Base-by-base conservation (phyloP, 30 jellyfish, hydroid and myxozoan species). In the Sanderia malayensis region DNA sequence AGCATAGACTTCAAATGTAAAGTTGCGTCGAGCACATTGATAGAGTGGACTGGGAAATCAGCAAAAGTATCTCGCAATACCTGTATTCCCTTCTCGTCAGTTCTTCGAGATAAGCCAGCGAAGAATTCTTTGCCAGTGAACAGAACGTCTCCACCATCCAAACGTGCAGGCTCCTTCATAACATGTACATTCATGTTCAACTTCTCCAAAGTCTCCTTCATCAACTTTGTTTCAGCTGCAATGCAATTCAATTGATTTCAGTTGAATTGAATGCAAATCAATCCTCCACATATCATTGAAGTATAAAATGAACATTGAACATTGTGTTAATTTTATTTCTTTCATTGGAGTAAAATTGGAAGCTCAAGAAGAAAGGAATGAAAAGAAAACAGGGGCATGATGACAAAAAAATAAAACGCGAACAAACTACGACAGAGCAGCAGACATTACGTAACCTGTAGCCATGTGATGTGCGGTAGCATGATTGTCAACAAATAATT, bases 131-230 rank as follows among this genome's bases (percentile, higher is more conserved):
- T 55, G 20, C 98, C 98, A 0, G 98, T 90, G 57, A 90, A 90
- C 49, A 90, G 68, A 4, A 90, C 98, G 44, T 90, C 98, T 21
- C 98, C 98, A 1, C 98, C 98, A 59, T 90, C 98, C 61, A 84
- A 44, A 25, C 62, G 61, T 3, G 96, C 98, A 1, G 98, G 96
- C 24, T 44, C 80, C 57, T 65, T 67, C 96, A 90, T 90, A 27
- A 41, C 78, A 59, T n/a, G 32, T 19, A 70, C 60, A 25, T 76
- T 52, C 10, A 53, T 4, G 33, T 62, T 79, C 23, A 53, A 80
- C 3, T 61, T 73, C 21, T 68, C 74, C 18, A 60, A 77, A 0
- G 93, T 75, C 17, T 64, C 17, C 76, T 52, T 84, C 6, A 84
- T 65, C 7, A 82, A 75, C 20, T 33, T 25, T 2, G 66, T 57